phyloP scores from a whole-genome alignment of 2,797 vertebrate species.

The Luscinia luscinia region DNA sequence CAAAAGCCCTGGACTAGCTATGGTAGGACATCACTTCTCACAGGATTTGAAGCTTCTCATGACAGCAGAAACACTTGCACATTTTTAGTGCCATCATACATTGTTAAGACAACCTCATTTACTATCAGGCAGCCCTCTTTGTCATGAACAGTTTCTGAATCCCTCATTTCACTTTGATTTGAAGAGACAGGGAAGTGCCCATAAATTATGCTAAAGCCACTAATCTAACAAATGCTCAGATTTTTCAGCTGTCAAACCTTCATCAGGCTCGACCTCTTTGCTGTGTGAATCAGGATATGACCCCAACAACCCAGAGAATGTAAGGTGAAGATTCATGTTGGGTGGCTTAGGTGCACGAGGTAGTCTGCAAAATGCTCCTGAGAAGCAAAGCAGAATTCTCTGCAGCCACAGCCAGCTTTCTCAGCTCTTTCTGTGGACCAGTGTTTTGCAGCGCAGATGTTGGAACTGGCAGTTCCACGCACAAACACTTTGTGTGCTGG shows the following conservation, averaged over 20 bases:
- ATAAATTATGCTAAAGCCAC: neutral
- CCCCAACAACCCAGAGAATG: accelerated
- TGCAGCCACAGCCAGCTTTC: neutral
- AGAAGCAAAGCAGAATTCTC: neutral
- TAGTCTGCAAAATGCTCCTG: neutral
- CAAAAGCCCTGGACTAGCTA: neutral
- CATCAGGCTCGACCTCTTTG: neutral
- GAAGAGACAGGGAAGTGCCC: neutral
- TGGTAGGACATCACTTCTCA: neutral
- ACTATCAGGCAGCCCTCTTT: neutral
- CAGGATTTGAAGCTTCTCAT: neutral
- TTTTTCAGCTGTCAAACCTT: neutral
- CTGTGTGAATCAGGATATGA: neutral
- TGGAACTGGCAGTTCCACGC: neutral
- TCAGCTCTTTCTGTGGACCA: neutral
- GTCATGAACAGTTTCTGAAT: neutral
- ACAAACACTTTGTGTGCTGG: neutral
- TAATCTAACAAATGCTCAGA: neutral
- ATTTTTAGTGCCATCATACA: neutral
- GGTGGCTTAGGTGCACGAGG: neutral
- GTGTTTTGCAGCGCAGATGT: neutral
- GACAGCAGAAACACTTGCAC: neutral
- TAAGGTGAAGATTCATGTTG: neutral
- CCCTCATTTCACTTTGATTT: neutral
- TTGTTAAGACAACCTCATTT: neutral